phyloP scores from a whole-genome alignment of 2,113 vertebrate species.

The Columba janthina region DNA sequence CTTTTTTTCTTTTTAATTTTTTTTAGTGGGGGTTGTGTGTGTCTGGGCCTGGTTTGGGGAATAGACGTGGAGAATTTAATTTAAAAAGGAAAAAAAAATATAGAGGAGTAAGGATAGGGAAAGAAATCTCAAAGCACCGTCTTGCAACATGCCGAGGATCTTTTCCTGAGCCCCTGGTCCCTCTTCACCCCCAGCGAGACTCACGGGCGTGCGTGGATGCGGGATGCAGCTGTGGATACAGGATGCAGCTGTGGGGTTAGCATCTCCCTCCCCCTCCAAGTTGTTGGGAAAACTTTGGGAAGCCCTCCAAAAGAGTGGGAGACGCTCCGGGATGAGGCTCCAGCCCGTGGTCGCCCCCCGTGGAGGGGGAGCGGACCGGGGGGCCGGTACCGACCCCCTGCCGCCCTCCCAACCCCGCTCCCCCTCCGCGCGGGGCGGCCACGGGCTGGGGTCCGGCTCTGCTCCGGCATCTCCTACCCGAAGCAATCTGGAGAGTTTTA shows the following conservation, averaged over 20 bases:
- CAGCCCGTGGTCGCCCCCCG: neutral
- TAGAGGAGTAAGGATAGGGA: neutral
- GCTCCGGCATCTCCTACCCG: neutral
- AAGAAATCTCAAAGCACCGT: neutral
- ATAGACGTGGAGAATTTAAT: neutral
- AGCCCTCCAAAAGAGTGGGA: neutral
- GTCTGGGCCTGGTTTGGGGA: neutral
- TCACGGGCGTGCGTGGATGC: neutral
- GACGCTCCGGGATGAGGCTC: neutral
- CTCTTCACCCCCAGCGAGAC: neutral
- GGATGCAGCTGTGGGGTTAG: neutral
- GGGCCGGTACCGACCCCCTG: too few species aligned
- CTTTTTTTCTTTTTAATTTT: slow-evolving; percentile 36
- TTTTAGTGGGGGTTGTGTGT: neutral
- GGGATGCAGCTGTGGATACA: neutral
- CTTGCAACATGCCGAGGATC: neutral
- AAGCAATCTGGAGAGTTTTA: neutral
- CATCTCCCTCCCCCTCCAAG: neutral
- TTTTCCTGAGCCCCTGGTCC: neutral
- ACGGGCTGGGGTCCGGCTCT: neutral
- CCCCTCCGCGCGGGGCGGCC: neutral
- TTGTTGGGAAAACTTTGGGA: neutral
- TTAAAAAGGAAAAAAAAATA: neutral
- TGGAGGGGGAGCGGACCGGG: neutral
- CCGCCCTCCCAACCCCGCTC: too few species aligned